Evolutionary conservation across 2,797 vertebrate species (phyloP), one percentile per base, ranked within the genome.

Genomic region (Graptemys geographica): DNA sequence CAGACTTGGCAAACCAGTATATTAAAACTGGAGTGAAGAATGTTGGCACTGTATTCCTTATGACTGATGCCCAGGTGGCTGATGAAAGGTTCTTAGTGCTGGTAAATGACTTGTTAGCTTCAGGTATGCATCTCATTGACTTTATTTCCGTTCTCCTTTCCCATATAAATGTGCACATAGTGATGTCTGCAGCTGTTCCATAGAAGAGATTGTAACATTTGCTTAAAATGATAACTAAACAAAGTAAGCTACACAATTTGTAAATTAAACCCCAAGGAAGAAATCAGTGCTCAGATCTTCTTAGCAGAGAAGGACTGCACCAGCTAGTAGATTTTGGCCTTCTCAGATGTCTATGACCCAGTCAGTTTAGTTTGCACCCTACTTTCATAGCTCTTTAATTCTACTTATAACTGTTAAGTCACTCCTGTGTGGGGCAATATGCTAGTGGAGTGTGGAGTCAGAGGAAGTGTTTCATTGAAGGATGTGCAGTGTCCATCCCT

Each of bases 81-180:
- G 99, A 99, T 0, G 99, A 99, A 95, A 99, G 98, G 97, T 99
- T 99, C 98, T 98, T 99, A 25, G 99, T 99, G 95, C 98, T 99
- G 97, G 97, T 99, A 97, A 99, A 99, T 62, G 99, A 99, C 96
- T 98, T 99, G 90, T 89, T 99, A 98, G 99, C 99, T 83, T 99
- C 99, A 90, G 99, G 99, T 99, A 98, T 97, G 91, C 79, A 69
- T 83, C 56, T 37, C 0, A 0, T 18, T 41, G 81, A 80, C 89
- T 81, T 87, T 12, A 5, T 56, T 65, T 11, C 56, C 76, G 10
- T 53, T 81, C 11, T 78, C 4, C 51, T 78, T 81, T 59, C 11
- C 62, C 12, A 0, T 6, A 11, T 18, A 2, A n/a, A 4, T 79
- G 8, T 84, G 44, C 21, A 55, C 21, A 11, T 72, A 62, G 59